phyloP scores from a whole-genome alignment of 1,140 invertebrate species.

The Cotesia vestalis region DNA sequence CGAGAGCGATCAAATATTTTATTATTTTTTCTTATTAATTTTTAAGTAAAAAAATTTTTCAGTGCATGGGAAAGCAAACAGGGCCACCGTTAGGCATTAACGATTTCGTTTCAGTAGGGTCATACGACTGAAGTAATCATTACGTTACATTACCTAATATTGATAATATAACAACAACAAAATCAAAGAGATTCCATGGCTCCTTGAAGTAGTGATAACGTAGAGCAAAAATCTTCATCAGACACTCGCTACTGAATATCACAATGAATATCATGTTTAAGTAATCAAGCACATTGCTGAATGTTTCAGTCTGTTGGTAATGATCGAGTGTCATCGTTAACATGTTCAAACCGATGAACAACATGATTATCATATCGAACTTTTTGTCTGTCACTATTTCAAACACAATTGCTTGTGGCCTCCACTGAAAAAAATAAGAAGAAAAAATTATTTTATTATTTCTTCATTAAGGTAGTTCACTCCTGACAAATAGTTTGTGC shows the following conservation, averaged over 20 bases:
- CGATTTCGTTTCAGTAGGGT: slow-evolving; percentile 57
- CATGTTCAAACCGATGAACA: slow-evolving; percentile 99
- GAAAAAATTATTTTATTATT: slow-evolving; percentile 27
- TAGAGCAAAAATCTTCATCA: slow-evolving; percentile 96
- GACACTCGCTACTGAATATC: slow-evolving; percentile 97
- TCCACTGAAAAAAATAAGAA: slow-evolving; percentile 76
- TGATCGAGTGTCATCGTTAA: slow-evolving; percentile 98
- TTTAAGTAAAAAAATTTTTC: slow-evolving; percentile 5
- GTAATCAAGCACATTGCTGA: slow-evolving; percentile 85
- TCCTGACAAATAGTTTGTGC: too few relatives aligned
- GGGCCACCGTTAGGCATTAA: slow-evolving; percentile 37
- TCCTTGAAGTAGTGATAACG: slow-evolving; percentile 98
- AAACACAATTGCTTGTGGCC: slow-evolving; percentile 94
- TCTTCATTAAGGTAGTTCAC: not conserved
- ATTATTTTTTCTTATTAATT: slow-evolving; percentile 4
- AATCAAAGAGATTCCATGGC: slow-evolving; percentile 99
- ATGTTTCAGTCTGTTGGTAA: slow-evolving; percentile 86
- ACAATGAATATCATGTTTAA: slow-evolving; percentile 98
- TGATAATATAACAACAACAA: slow-evolving; percentile 98
- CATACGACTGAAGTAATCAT: slow-evolving; percentile 63
- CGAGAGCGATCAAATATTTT: not conserved
- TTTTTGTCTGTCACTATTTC: slow-evolving; percentile 98
- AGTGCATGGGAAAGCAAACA: slow-evolving; percentile 52
- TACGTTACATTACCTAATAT: slow-evolving; percentile 84
- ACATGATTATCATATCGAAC: slow-evolving; percentile 99